Evolutionary conservation across 2,113 vertebrate genomes (phyloP).

Genomic region (Pseudorasbora parva): DNA sequence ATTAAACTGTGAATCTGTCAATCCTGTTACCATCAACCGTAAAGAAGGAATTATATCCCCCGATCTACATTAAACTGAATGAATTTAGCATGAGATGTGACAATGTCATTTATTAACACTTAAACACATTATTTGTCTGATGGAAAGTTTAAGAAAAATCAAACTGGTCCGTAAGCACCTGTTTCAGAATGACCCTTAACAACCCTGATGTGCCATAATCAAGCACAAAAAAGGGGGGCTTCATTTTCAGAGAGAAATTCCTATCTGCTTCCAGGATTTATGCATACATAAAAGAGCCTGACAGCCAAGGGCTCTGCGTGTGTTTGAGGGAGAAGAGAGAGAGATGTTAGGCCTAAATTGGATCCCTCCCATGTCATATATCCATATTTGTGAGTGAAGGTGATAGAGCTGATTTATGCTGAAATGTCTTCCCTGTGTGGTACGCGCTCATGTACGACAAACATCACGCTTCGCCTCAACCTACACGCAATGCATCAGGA

Average conservation of each 20-base stretch:
- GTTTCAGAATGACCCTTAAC: not conserved
- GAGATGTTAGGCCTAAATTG: constrained; percentile 36
- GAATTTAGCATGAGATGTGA: not conserved
- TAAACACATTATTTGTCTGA: not conserved
- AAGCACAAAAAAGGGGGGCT: not conserved
- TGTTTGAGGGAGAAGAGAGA: constrained; percentile 8
- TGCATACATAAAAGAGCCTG: constrained; percentile 9
- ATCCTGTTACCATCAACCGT: not conserved
- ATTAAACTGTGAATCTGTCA: not conserved
- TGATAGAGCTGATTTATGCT: constrained; percentile 58
- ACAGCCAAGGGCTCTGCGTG: not conserved
- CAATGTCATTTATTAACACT: not conserved
- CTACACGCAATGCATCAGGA: not conserved
- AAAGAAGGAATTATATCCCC: not conserved
- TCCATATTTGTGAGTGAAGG: constrained; percentile 56
- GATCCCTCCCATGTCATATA: constrained; percentile 23
- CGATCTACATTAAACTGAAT: not conserved
- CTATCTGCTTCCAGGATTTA: constrained; percentile 12
- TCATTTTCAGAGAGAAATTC: not conserved
- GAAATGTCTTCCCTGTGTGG: constrained; percentile 42
- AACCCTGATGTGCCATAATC: not conserved
- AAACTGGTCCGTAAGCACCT: not conserved
- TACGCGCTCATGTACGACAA: constrained; percentile 10
- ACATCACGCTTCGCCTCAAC: not conserved
- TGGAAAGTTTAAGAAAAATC: not conserved